Evolutionary conservation across 2,888 invertebrate genomes (phyloP), one percentile per base, ranked within the genome.

Genomic region (Mayetiola destructor): DNA sequence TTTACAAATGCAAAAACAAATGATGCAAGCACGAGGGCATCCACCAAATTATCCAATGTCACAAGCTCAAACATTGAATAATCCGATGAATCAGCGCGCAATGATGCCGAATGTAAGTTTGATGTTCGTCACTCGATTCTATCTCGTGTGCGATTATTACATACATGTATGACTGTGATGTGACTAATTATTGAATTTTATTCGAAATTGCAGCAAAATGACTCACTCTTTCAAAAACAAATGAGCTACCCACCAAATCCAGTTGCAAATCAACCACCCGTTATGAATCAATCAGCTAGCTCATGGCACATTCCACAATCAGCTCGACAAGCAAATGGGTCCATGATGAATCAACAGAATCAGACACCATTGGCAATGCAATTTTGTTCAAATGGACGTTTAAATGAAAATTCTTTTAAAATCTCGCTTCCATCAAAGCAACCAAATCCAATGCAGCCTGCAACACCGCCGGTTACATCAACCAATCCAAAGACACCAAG

Each of bases 401-500:
- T 27, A 16, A 58, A 55, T 55, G 58, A 60, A n/a, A 56, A 59
- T 29, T 59, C 59, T 16, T 73, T 72, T 65, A 73, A 73, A 68
- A 73, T 73, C 62, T 68, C 71, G 58, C 60, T 73, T 61, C 69
- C 72, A 59, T 64, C 71, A 36, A 72, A 71, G 60, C 23, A 23
- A 16, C 14, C 32, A 18, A 4, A 8, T 9, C 42, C 30, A 32
- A 53, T 18, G 4, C 18, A 18, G 30, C 35, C 32, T 27, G 14
- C 18, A 20, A 16, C 68, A n/a, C 66, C 67, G 14, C 67, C 67
- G 8, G 66, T 73, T 55, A 82, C 85, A 60, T 88, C 88, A 62
- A 88, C 88, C 63, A 86, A 87, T 73, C 86, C 88, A 62, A 88
- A 88, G 77, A 88, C 88, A 61, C 88, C 88, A 59, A 86, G 86